Conservation (phyloP, 2,797 vertebrate genomes). For the Cirrhinus molitorella region DNA sequence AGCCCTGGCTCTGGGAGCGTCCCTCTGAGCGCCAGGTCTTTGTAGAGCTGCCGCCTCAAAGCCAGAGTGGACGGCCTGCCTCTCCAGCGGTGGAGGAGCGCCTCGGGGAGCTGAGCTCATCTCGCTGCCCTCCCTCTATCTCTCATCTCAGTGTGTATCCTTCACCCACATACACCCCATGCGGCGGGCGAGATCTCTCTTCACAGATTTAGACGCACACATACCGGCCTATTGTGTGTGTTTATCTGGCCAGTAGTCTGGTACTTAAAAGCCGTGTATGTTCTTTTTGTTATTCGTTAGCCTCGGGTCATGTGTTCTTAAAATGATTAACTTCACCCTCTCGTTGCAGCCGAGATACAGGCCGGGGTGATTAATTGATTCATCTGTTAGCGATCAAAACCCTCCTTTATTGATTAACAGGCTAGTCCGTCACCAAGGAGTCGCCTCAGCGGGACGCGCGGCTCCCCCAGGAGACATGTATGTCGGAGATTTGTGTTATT, state of each 20-base stretch:
- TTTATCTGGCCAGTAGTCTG: conserved; percentile 22
- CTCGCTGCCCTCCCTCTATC: conserved; percentile 69
- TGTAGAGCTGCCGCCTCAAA: conserved; percentile 60
- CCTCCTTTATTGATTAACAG: conserved; percentile 67
- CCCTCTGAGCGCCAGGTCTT: conserved; percentile 45
- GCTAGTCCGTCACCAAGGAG: conserved; percentile 69
- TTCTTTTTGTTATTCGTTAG: conserved; percentile 34
- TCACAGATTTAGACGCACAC: neutral
- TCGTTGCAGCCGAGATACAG: conserved; percentile 65
- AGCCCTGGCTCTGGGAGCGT: conserved; percentile 7
- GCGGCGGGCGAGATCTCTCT: conserved; percentile 12
- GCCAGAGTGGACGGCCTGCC: conserved; percentile 36
- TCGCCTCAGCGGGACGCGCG: conserved; percentile 48
- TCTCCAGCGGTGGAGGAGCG: conserved; percentile 33
- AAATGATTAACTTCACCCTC: conserved; percentile 68
- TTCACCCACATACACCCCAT: conserved; percentile 44
- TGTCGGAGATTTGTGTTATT: conserved; percentile 48
- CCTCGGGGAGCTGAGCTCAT: conserved; percentile 55
- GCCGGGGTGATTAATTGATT: conserved; percentile 70
- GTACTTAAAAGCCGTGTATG: conserved; percentile 21
- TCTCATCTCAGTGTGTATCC: conserved; percentile 56
- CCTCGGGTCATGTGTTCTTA: conserved; percentile 43
- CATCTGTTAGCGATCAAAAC: conserved; percentile 72
- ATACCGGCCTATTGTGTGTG: conserved; percentile 20
- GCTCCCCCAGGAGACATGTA: conserved; percentile 61